Conservation (phyloP, 2,113 vertebrate species). For the Dromaius novaehollandiae region DNA sequence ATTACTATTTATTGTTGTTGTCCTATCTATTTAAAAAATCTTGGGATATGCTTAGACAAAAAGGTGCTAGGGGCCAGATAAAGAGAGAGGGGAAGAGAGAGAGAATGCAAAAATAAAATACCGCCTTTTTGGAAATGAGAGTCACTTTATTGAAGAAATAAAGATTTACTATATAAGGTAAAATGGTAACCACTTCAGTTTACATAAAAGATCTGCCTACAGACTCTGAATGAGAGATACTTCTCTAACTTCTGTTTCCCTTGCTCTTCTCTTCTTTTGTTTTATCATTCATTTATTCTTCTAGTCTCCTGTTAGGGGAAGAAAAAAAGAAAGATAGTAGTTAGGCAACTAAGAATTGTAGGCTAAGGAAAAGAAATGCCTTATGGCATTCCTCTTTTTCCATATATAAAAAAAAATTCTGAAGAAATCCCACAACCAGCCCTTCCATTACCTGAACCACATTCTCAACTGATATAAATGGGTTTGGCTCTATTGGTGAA, state of each 20-base stretch:
- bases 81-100: background rate
- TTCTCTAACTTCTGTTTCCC: background rate
- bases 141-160: constrained; percentile 40
- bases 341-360: background rate
- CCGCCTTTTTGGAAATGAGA: background rate
- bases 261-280: background rate
- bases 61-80: background rate
- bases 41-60: background rate
- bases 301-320: background rate
- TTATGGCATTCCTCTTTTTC: background rate
- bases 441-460: background rate
- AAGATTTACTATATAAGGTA: constrained; percentile 11
- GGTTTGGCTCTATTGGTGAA: background rate
- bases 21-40: background rate
- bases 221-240: background rate
- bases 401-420: background rate
- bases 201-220: background rate
- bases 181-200: constrained; percentile 13
- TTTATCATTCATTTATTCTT: constrained; percentile 8
- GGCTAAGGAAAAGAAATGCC: background rate
- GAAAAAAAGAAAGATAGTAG: background rate
- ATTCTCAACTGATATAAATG: background rate
- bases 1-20: background rate
- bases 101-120: background rate
- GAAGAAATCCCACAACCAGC: background rate